Evolutionary conservation across 2,113 vertebrate genomes (phyloP).

Genomic region (Malurus cyaneus): DNA sequence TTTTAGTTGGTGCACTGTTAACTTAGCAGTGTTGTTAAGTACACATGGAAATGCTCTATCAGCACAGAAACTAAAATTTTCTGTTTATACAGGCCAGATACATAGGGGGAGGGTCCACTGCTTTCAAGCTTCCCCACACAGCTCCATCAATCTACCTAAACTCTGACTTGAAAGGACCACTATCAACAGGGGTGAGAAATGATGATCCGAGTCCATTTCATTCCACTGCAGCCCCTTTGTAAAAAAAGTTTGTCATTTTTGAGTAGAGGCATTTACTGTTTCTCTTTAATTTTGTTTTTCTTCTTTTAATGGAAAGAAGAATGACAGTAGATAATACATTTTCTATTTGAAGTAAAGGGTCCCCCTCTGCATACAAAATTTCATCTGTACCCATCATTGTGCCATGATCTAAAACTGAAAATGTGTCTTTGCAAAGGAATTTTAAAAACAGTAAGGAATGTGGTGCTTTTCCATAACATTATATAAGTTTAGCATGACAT

Average conservation of each 20-base stretch:
- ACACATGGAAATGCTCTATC: background rate
- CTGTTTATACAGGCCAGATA: slow-evolving; percentile 80
- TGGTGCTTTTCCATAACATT: background rate
- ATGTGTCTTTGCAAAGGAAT: background rate
- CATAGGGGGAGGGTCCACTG: slow-evolving; percentile 79
- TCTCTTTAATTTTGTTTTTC: background rate
- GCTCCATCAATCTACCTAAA: slow-evolving; percentile 82
- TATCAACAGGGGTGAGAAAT: slow-evolving; percentile 82
- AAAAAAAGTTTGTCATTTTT: slow-evolving; percentile 1
- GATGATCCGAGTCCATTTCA: slow-evolving; percentile 67
- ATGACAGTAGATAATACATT: background rate
- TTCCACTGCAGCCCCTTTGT: slow-evolving; percentile 50
- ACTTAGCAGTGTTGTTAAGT: background rate
- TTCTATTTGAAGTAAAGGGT: background rate
- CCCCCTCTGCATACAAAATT: background rate
- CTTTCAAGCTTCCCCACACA: slow-evolving; percentile 82
- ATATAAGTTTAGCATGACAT: background rate
- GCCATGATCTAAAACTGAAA: background rate
- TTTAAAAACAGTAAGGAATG: background rate
- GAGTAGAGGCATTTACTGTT: background rate
- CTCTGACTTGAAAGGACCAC: slow-evolving; percentile 85
- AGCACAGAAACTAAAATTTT: slow-evolving; percentile 68
- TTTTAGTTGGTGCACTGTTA: background rate
- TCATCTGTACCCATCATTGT: background rate
- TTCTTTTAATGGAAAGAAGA: background rate